Evolutionary conservation across 2,888 invertebrate genomes (phyloP).

Genomic region (Limnephilus rhombicus): DNA sequence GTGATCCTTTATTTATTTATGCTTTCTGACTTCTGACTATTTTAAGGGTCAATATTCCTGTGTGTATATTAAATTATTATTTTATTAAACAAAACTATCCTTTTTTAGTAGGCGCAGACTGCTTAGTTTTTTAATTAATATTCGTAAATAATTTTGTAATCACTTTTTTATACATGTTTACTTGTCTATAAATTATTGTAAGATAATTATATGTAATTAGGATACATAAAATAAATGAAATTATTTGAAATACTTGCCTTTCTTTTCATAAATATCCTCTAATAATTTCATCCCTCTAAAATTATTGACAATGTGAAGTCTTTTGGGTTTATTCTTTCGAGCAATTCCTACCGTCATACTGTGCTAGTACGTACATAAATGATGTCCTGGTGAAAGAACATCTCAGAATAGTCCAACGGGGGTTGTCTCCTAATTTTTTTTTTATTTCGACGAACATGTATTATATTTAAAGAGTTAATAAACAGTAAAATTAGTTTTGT

Average conservation of each 20-base stretch:
- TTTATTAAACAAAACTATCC: conserved; percentile 38
- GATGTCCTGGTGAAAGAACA: not conserved
- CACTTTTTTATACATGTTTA: conserved; percentile 60
- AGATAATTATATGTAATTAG: conserved; percentile 19
- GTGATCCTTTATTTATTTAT: conserved; percentile 43
- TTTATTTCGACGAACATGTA: too few species aligned
- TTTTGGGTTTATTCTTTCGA: too few species aligned
- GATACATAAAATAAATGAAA: conserved; percentile 33
- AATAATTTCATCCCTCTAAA: not conserved
- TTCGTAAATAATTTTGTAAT: conserved; percentile 60
- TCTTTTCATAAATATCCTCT: not conserved
- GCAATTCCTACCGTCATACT: not conserved
- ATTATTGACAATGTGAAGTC: too few species aligned
- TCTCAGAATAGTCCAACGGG: too few species aligned
- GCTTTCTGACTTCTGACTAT: conserved; percentile 23
- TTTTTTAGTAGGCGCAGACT: conserved; percentile 54
- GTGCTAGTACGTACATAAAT: not conserved
- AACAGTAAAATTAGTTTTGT: too few species aligned
- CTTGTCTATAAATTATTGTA: conserved; percentile 58
- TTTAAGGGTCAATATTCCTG: conserved; percentile 13
- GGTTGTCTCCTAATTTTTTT: too few species aligned
- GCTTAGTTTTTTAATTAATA: conserved; percentile 46
- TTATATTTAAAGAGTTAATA: too few species aligned
- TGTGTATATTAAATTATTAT: conserved; percentile 46
- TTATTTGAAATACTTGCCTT: conserved; percentile 5